Percentiles rank a stretch among this genome's conserved stretches.
These are phyloP conservation scores for Saguinus imperator DNA, from an alignment of 2,113 vertebrate species.

Conservation along the genomic window DNA sequence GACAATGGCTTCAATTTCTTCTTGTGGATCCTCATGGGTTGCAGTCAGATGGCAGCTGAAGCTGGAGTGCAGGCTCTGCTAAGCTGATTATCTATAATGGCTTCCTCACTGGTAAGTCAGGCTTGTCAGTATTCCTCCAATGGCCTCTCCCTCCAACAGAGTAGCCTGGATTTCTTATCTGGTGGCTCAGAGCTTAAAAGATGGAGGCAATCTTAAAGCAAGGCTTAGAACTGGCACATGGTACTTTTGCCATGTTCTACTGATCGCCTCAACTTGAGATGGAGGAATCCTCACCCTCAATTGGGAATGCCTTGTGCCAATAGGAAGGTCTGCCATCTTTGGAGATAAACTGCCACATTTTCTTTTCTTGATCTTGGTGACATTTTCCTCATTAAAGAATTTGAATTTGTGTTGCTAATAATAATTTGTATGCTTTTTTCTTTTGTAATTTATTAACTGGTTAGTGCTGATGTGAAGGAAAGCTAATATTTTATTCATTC, in stretches of 20 bases:
- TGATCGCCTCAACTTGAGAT: background rate
- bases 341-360: background rate
- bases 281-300: background rate
- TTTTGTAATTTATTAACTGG: slow-evolving; percentile 7
- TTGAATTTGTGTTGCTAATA: background rate
- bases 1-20: background rate
- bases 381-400: slow-evolving; percentile 6
- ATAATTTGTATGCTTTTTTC: background rate
- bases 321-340: background rate
- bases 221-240: background rate
- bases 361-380: slow-evolving; percentile 9
- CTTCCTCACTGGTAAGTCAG: background rate
- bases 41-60: background rate
- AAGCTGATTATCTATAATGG: background rate
- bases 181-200: background rate
- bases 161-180: background rate
- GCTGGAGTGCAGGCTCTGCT: background rate
- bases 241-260: background rate
- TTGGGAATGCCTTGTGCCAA: background rate
- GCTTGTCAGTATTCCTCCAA: background rate
- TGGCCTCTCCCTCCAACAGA: background rate
- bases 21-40: background rate
- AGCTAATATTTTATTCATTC: background rate
- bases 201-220: background rate
- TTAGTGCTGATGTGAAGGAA: slow-evolving; percentile 21